These are phyloP conservation scores for Phaenicophaeus curvirostris DNA, from an alignment of 2,797 vertebrate genomes.

Conservation along the genomic window DNA sequence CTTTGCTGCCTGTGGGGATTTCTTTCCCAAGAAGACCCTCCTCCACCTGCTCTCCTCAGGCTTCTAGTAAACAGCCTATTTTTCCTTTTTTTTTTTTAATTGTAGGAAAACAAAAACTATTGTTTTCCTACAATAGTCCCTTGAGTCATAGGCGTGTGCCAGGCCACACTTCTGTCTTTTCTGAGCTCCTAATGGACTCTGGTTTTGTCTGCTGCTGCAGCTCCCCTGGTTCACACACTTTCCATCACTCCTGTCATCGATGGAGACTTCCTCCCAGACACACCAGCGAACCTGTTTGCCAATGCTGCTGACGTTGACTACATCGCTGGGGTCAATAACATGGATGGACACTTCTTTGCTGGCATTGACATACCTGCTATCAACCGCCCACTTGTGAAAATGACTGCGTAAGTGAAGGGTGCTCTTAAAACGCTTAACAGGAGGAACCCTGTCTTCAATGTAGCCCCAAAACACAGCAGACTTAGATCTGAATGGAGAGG, in stretches of 20 bases:
- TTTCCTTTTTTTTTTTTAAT: no score
- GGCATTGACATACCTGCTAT: conserved; percentile 82
- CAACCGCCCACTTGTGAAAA: conserved; percentile 68
- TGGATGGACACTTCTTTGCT: conserved; percentile 91
- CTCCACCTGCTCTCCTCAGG: rapidly evolving
- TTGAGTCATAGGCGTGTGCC: neutral
- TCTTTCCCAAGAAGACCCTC: neutral
- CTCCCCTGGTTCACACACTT: conserved; percentile 80
- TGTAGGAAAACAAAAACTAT: no score
- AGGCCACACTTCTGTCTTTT: neutral
- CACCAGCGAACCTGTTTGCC: conserved; percentile 82
- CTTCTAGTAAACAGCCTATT: neutral
- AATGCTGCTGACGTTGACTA: conserved; percentile 89
- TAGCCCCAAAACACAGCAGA: neutral
- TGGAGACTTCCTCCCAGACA: conserved; percentile 89
- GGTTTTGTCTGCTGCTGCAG: conserved; percentile 65
- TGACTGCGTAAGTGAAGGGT: conserved; percentile 74
- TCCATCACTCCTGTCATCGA: conserved; percentile 84
- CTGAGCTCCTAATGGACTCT: neutral
- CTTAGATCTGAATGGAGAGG: neutral
- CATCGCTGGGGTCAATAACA: conserved; percentile 86
- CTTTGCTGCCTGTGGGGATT: neutral
- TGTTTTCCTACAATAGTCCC: neutral
- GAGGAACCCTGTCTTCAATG: neutral
- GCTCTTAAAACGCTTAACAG: neutral